Conservation (phyloP, 2,113 vertebrate species). For the Nycticorax nycticorax region DNA sequence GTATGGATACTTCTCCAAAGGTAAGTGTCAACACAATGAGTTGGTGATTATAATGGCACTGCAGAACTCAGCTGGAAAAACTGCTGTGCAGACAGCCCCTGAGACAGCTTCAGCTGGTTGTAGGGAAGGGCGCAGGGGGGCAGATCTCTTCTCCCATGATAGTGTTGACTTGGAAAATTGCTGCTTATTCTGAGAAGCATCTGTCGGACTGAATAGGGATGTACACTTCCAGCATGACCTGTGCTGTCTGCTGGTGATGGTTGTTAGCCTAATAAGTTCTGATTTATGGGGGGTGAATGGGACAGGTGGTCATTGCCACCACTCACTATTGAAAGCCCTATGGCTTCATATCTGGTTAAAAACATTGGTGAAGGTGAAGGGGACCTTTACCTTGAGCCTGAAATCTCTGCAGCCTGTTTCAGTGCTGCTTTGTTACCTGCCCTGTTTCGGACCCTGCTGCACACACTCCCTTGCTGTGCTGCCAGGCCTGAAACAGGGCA, state of each 20-base stretch:
- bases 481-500: neutral
- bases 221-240: neutral
- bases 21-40: constrained; percentile 25
- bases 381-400: neutral
- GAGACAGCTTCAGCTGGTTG: neutral
- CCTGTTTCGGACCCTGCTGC: fast-evolving
- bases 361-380: neutral
- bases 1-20: constrained; percentile 45
- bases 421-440: neutral
- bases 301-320: neutral
- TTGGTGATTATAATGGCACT: neutral
- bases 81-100: neutral
- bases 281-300: neutral
- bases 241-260: neutral
- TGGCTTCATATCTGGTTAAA: neutral
- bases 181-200: neutral
- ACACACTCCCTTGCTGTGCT: neutral
- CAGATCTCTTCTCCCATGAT: neutral
- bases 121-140: neutral
- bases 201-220: neutral
- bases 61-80: neutral
- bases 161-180: neutral
- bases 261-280: neutral
- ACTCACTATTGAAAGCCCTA: neutral
- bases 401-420: neutral